Evolutionary conservation across 2,797 vertebrate species (phyloP).

Genomic region (Poecilia wingei): DNA sequence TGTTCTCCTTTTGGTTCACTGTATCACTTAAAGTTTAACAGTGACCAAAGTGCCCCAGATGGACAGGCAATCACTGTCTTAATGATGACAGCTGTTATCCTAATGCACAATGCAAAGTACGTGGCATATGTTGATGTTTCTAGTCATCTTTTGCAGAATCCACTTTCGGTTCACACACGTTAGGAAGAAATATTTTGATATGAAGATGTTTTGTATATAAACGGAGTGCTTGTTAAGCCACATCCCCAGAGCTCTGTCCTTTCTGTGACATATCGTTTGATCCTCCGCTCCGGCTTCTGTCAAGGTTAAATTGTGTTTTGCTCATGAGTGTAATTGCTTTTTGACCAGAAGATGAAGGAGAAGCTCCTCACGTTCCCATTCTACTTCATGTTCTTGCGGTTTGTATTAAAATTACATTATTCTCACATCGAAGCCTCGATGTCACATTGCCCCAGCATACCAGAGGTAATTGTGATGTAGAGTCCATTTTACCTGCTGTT

Average conservation of each 20-base stretch:
- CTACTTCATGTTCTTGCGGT: background rate
- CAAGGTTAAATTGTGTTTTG: conserved; percentile 26
- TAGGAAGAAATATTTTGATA: background rate
- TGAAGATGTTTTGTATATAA: background rate
- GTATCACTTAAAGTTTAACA: background rate
- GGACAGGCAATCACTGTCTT: background rate
- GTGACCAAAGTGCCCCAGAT: background rate
- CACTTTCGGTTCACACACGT: background rate
- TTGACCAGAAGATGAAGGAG: conserved; percentile 34
- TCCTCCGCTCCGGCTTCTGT: conserved; percentile 13
- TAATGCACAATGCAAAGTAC: background rate
- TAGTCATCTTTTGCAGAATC: background rate
- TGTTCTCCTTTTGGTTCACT: background rate
- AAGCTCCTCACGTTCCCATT: conserved; percentile 12
- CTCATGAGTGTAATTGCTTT: conserved; percentile 31
- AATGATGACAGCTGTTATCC: background rate
- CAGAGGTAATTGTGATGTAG: background rate
- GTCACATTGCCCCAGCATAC: background rate
- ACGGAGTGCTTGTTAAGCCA: background rate
- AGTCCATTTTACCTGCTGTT: background rate
- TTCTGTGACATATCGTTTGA: conserved; percentile 50
- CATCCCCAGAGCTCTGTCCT: conserved; percentile 2
- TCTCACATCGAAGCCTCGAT: background rate
- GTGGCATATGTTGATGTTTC: background rate
- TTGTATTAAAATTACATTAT: background rate